These are phyloP conservation scores for Forbesichthys agassizii DNA, from an alignment of 2,113 vertebrate genomes.

Conservation along the genomic window DNA sequence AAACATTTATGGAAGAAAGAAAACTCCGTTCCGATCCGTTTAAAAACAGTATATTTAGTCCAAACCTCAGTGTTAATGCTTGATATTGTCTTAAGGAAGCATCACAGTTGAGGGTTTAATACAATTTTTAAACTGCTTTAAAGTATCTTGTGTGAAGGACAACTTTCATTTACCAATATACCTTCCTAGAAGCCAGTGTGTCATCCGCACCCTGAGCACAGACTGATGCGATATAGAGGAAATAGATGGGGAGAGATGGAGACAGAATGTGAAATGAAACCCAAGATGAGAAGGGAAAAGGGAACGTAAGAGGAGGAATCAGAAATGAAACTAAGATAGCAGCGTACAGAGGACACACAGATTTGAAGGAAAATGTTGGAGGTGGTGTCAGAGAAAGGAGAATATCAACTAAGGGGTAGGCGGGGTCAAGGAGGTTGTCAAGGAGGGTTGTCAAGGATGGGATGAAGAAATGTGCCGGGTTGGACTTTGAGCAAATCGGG, in stretches of 20 bases:
- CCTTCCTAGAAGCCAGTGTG: no score
- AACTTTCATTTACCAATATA: no score
- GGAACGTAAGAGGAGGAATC: background rate
- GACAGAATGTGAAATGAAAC: slow-evolving; percentile 3
- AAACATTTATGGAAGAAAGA: no score
- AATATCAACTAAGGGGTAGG: slow-evolving; percentile 30
- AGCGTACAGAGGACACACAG: background rate
- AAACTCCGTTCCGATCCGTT: no score
- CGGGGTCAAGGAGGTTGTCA: slow-evolving; percentile 20
- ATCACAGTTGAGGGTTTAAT: no score
- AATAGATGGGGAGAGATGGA: background rate
- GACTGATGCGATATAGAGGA: background rate
- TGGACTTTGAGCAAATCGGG: slow-evolving; percentile 36
- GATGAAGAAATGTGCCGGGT: slow-evolving; percentile 7
- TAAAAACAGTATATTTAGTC: no score
- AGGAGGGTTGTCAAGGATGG: slow-evolving; percentile 7
- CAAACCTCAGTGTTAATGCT: no score
- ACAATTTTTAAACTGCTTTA: no score
- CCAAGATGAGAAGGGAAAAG: background rate
- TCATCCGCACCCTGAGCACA: no score
- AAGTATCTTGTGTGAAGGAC: no score
- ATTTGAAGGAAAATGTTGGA: background rate
- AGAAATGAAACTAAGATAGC: background rate
- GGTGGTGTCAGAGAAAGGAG: slow-evolving; percentile 31
- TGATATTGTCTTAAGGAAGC: no score